Percentiles rank a stretch among this genome's conserved stretches.
Conservation (phyloP, 1,140 invertebrate genomes). For the Alviniconcha marisindica region DNA sequence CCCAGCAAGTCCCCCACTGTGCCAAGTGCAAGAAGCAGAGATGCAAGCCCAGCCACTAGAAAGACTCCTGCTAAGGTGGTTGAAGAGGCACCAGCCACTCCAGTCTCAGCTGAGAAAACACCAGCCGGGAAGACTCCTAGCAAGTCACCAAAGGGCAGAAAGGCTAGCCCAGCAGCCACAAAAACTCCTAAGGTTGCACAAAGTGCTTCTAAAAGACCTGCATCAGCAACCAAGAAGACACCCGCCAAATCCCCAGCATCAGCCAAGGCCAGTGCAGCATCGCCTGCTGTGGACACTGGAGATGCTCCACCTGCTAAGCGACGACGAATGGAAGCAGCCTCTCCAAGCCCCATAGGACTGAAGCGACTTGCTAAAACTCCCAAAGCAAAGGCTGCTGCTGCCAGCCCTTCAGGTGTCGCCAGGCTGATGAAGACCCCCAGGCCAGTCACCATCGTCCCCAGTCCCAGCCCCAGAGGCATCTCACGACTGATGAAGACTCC, state of each 20-base stretch:
- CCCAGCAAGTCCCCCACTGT: background rate
- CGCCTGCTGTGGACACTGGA: constrained; percentile 1
- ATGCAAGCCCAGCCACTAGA: constrained; percentile 13
- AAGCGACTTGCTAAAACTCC: constrained; percentile 50
- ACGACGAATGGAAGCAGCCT: background rate
- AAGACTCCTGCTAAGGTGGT: constrained; percentile 32
- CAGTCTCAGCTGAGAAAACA: constrained; percentile 31
- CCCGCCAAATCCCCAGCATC: constrained; percentile 15
- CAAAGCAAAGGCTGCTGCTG: constrained; percentile 36
- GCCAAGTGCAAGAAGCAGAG: constrained; percentile 40
- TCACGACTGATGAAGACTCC: constrained; percentile 52
- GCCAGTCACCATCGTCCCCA: constrained; percentile 13
- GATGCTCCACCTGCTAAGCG: background rate
- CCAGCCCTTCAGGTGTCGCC: constrained; percentile 49
- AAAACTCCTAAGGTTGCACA: background rate
- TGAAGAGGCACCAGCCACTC: constrained; percentile 36
- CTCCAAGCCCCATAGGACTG: constrained; percentile 42
- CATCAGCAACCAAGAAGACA: background rate
- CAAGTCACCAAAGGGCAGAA: constrained; percentile 2
- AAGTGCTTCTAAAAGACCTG: background rate
- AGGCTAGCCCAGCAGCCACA: no score
- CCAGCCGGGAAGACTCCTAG: constrained; percentile 37
- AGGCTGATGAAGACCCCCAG: constrained; percentile 55
- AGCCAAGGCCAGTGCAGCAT: constrained; percentile 25
- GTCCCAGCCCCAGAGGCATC: constrained; percentile 50